Percentiles rank a stretch among this genome's conserved stretches.
Conservation (phyloP, 2,888 invertebrate species). For the Drosophila atripex region DNA sequence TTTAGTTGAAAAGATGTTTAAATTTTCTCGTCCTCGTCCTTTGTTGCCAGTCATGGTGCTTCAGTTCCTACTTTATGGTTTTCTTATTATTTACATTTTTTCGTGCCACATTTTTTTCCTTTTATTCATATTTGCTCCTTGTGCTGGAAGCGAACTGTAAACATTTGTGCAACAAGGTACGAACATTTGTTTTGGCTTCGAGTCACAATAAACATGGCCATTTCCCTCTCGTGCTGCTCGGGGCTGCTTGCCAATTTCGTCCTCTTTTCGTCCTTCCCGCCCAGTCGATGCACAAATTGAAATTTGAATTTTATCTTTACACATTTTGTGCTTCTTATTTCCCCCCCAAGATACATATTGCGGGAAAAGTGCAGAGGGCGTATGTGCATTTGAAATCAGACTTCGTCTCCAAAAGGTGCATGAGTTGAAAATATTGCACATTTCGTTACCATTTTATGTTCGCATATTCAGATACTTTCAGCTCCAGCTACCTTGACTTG, state of each 20-base stretch:
- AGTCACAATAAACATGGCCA: conserved; percentile 61
- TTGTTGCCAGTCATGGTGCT: conserved; percentile 36
- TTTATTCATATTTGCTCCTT: conserved; percentile 14
- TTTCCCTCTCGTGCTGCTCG: conserved; percentile 5
- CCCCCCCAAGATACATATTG: conserved; percentile 11
- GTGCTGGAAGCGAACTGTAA: conserved; percentile 61
- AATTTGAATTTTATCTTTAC: conserved; percentile 73
- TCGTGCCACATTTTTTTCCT: conserved; percentile 12
- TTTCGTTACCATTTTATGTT: conserved; percentile 64
- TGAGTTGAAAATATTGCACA: conserved; percentile 61
- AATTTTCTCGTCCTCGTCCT: conserved; percentile 7
- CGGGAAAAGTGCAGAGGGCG: not conserved
- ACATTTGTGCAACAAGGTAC: conserved; percentile 71
- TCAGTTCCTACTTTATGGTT: conserved; percentile 30
- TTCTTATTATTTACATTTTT: conserved; percentile 32
- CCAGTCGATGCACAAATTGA: conserved; percentile 62
- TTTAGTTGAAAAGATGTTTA: not conserved
- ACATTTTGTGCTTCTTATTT: conserved; percentile 69
- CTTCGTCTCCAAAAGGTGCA: conserved; percentile 46
- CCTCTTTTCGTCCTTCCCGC: not conserved
- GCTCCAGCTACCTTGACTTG: conserved; percentile 6
- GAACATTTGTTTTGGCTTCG: conserved; percentile 72
- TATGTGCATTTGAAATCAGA: conserved; percentile 47
- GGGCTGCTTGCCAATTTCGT: not conserved
- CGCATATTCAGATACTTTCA: conserved; percentile 28